Conservation (phyloP, 2,797 vertebrate species). For the Oreonectes daqikongensis region DNA sequence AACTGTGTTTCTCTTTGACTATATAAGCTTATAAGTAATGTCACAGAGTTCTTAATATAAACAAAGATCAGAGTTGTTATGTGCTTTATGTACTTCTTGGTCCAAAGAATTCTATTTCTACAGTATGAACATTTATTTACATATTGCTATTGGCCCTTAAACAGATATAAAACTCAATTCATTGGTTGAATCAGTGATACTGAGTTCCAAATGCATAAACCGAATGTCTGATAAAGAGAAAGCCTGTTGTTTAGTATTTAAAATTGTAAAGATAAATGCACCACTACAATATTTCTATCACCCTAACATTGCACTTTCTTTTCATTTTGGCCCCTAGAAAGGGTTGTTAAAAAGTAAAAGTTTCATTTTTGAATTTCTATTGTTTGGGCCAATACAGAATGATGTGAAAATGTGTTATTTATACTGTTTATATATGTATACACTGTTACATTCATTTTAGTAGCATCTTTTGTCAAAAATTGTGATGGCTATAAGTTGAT, state of each 20-base stretch:
- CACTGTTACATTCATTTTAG: conserved; percentile 37
- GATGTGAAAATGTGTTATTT: conserved; percentile 10
- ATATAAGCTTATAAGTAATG: conserved; percentile 29
- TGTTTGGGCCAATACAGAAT: neutral
- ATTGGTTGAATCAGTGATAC: neutral
- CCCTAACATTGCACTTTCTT: conserved; percentile 21
- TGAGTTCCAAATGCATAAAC: neutral
- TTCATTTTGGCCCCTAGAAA: too few species aligned
- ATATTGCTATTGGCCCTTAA: neutral
- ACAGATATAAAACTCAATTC: neutral
- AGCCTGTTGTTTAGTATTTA: too few species aligned
- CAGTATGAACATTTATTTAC: neutral
- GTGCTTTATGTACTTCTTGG: neutral
- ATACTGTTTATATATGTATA: conserved; percentile 32
- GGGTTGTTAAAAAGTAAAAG: too few species aligned
- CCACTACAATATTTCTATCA: too few species aligned
- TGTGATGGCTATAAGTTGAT: neutral
- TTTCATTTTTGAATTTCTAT: neutral
- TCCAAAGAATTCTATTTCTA: conserved; percentile 15
- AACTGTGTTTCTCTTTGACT: conserved; percentile 28
- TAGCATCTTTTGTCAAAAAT: conserved; percentile 32
- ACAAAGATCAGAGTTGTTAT: neutral
- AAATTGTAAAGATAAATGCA: too few species aligned
- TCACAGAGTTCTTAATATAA: conserved; percentile 22
- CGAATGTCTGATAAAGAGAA: neutral